Conservation (phyloP, 2,113 vertebrate species). For the Sisor rabdophorus region DNA sequence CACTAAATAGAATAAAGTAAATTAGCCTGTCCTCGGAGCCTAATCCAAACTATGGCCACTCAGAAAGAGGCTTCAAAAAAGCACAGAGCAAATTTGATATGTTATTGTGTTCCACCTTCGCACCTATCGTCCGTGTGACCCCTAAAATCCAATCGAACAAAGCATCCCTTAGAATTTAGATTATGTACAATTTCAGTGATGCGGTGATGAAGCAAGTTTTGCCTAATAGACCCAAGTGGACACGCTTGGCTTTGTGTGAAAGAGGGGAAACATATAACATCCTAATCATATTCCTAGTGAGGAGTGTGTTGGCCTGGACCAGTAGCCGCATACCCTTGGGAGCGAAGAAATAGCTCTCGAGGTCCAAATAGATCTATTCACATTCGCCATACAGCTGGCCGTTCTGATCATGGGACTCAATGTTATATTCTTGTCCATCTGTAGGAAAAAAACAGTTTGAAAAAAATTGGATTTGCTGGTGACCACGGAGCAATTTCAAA, state of each 20-base stretch:
- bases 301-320: slow-evolving; percentile 73
- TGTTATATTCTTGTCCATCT: slow-evolving; percentile 77
- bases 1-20: slow-evolving; percentile 65
- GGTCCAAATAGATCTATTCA: slow-evolving; percentile 87
- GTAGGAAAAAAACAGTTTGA: slow-evolving; percentile 52
- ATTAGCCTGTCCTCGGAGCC: slow-evolving; percentile 53
- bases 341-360: slow-evolving; percentile 85
- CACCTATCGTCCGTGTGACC: neutral
- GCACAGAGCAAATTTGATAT: slow-evolving; percentile 2
- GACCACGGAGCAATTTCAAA: slow-evolving; percentile 77
- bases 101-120: neutral
- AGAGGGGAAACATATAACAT: slow-evolving; percentile 69
- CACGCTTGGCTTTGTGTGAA: slow-evolving; percentile 57
- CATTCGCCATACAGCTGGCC: slow-evolving; percentile 95
- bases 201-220: neutral
- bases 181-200: neutral
- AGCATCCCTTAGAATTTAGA: neutral
- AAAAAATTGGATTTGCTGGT: slow-evolving; percentile 69
- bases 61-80: neutral
- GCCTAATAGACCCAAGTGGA: slow-evolving; percentile 17
- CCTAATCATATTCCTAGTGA: slow-evolving; percentile 71
- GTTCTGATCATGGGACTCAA: slow-evolving; percentile 91
- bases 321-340: slow-evolving; percentile 83
- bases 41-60: slow-evolving; percentile 22
- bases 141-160: neutral